These are phyloP conservation scores for Drosophila dives DNA, from an alignment of 2,888 invertebrate species.

Conservation along the genomic window DNA sequence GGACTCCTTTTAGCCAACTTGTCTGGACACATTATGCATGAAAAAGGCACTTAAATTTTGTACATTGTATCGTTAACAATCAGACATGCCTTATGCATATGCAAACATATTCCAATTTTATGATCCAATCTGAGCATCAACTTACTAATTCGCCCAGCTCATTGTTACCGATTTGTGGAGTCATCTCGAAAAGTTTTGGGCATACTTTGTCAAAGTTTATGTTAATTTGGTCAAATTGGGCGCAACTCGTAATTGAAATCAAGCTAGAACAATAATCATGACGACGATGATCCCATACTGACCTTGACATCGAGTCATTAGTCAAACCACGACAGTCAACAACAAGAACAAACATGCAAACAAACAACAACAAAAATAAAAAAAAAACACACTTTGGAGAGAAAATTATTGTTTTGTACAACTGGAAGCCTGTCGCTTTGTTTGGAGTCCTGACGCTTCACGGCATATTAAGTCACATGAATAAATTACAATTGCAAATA, in stretches of 20 bases:
- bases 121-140: conserved; percentile 9
- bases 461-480: conserved; percentile 78
- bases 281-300: conserved; percentile 53
- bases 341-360: conserved; percentile 18
- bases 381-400: conserved; percentile 14
- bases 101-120: conserved; percentile 28
- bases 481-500: conserved; percentile 82
- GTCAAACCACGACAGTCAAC: conserved; percentile 53
- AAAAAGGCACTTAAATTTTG: not conserved
- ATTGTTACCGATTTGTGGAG: conserved; percentile 16
- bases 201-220: conserved; percentile 71
- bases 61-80: not conserved
- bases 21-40: not conserved
- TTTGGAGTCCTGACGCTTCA: conserved; percentile 66
- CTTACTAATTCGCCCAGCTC: conserved; percentile 9
- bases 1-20: not conserved
- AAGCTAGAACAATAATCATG: conserved; percentile 46
- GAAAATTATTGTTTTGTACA: conserved; percentile 71
- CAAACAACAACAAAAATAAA: conserved; percentile 30
- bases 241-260: conserved; percentile 72
- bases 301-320: conserved; percentile 72
- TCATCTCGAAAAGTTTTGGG: conserved; percentile 24
- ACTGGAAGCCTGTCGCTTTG: conserved; percentile 39
- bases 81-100: not conserved
- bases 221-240: conserved; percentile 73